Evolutionary conservation across 2,113 vertebrate genomes (phyloP).

Genomic region (Sinocyclocheilus anshuiensis): DNA sequence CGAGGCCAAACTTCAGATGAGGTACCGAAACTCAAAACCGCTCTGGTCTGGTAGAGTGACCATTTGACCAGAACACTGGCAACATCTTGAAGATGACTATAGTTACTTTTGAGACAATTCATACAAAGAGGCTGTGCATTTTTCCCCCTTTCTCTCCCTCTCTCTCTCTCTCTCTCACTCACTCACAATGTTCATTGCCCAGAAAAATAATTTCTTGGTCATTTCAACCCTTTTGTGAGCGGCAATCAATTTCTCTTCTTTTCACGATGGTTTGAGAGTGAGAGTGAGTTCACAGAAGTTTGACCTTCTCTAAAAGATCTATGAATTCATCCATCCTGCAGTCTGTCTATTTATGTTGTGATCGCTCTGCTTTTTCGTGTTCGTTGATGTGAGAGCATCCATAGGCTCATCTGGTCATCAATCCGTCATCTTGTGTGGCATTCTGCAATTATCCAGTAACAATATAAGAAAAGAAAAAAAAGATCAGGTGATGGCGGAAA

Average conservation of each 20-base stretch:
- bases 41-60: conserved; percentile 42
- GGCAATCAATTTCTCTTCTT: conserved; percentile 83
- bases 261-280: conserved; percentile 76
- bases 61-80: conserved; percentile 67
- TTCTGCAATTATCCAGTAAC: conserved; percentile 75
- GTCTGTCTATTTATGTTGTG: conserved; percentile 80
- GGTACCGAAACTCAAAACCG: conserved; percentile 12
- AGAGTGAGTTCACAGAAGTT: conserved; percentile 75
- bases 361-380: conserved; percentile 68
- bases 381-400: conserved; percentile 74
- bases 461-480: conserved; percentile 64
- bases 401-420: conserved; percentile 77
- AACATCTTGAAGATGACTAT: conserved; percentile 73
- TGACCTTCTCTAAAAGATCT: conserved; percentile 83
- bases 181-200: conserved; percentile 76
- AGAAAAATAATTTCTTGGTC: conserved; percentile 83
- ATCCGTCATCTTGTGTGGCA: conserved; percentile 67
- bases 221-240: conserved; percentile 81
- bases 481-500: conserved; percentile 66
- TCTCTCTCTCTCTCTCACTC: conserved; percentile 40
- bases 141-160: conserved; percentile 52
- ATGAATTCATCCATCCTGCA: conserved; percentile 80
- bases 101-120: conserved; percentile 71
- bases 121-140: conserved; percentile 69
- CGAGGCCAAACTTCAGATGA: conserved; percentile 41